phyloP scores from a whole-genome alignment of 2,113 vertebrate species.

The Pelusios castaneus region DNA sequence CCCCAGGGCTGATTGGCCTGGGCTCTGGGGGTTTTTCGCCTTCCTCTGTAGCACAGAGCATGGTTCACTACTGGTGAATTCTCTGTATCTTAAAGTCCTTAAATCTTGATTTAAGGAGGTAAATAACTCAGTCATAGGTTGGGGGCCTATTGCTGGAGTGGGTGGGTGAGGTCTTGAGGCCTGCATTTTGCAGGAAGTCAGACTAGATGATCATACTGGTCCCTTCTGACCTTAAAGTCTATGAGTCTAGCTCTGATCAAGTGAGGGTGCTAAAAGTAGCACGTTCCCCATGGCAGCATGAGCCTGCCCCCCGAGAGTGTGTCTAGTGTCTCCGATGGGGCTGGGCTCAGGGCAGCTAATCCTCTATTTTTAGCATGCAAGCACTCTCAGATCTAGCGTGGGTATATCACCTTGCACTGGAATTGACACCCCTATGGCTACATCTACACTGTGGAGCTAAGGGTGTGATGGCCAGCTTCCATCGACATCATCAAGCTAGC shows the following conservation, averaged over 20 bases:
- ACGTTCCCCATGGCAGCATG: neutral
- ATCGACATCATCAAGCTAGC: neutral
- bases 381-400: neutral
- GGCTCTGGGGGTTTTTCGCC: too few species aligned
- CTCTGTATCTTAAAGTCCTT: too few species aligned
- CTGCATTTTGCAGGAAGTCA: too few species aligned
- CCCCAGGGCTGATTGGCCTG: too few species aligned
- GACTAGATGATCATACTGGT: too few species aligned
- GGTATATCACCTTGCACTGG: neutral
- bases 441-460: neutral
- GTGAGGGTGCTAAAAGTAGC: neutral
- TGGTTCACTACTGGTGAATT: too few species aligned
- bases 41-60: too few species aligned
- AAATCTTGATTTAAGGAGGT: too few species aligned
- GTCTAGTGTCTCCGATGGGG: neutral
- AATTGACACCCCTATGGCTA: neutral
- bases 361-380: neutral
- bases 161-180: too few species aligned
- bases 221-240: too few species aligned
- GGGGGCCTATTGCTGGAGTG: too few species aligned
- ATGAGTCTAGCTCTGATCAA: neutral
- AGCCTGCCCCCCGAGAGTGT: neutral
- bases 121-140: too few species aligned
- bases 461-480: neutral
- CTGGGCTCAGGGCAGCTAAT: neutral